Evolutionary conservation across 2,888 invertebrate species (phyloP), one percentile per base, ranked within the genome.

Genomic region (Magallana nippona): DNA sequence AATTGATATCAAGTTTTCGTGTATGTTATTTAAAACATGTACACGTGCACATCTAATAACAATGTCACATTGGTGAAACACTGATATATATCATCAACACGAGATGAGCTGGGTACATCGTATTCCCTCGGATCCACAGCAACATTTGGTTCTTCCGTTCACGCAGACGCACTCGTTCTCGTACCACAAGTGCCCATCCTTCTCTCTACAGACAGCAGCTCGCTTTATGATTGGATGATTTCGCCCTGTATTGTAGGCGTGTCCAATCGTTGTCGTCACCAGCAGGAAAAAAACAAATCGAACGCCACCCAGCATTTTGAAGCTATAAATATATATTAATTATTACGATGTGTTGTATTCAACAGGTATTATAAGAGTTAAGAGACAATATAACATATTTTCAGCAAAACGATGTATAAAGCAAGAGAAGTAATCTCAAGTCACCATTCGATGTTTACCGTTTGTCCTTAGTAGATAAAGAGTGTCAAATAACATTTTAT

Each of bases 91-190:
- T 44, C 44, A 44, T 8, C 32, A 71, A 71, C 71, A 71, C 13
- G 71, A 71, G 15, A 15, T 11, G 5, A 71, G 19, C 15, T 13
- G 10, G 11, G 19, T 22, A 15, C 71, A 71, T 15, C 71, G 22
- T 13, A 71, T 27, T 3, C 13, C 11, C 15, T 27, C 71, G 27
- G 71, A 71, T 71, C 71, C 71, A 27, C 71, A 71, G 15, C 71
- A 71, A 32, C 71, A 71, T 32, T 27, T 22, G 22, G 10, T 22
- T 27, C 32, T 71, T 15, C 27, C 27, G 71, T 27, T 2, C 11
- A 27, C 27, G 27, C 71, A 71, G 27, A 22, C 27, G 71, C 71
- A 71, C 71, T 71, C 71, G 11, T 71, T 71, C 27, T 71, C 27
- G 32, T 71, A 71, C 71, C 71, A 71, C 15, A 71, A 22, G 15